phyloP scores from a whole-genome alignment of 2,113 vertebrate species.

The Sarotherodon lohbergeri region DNA sequence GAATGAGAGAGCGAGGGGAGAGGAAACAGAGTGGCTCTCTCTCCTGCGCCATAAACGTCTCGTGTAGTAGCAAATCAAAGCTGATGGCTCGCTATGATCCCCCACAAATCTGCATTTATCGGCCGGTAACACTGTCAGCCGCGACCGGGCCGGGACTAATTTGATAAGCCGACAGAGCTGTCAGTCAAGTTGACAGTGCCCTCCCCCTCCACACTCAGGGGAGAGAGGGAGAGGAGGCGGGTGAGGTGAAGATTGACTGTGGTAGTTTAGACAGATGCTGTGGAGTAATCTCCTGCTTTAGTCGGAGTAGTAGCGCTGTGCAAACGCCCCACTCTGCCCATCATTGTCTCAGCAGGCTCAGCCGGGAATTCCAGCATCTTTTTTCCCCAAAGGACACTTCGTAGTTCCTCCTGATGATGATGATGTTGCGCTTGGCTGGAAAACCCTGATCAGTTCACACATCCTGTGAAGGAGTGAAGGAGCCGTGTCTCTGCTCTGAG shows the following conservation, averaged over 20 bases:
- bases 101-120: constrained; percentile 57
- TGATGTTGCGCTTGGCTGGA: not conserved
- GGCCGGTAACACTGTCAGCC: constrained; percentile 32
- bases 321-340: not conserved
- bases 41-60: constrained; percentile 24
- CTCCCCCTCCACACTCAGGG: not conserved
- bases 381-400: not conserved
- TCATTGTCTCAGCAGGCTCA: not conserved
- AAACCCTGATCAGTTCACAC: not conserved
- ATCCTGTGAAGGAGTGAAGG: not conserved
- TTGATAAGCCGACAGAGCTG: constrained; percentile 41
- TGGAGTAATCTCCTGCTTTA: not conserved
- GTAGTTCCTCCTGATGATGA: not conserved
- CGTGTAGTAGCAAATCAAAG: constrained; percentile 44
- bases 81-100: constrained; percentile 39
- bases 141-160: constrained; percentile 22
- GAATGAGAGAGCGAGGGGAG: not conserved
- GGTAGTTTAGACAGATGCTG: not conserved
- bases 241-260: not conserved
- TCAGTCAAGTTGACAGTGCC: constrained; percentile 48
- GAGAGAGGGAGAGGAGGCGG: not conserved
- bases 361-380: not conserved
- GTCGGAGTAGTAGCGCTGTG: fast-evolving
- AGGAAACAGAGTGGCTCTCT: not conserved
- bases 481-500: not conserved